Evolutionary conservation across 1,140 invertebrate species (phyloP), one percentile per base, ranked within the genome.

Genomic region (Grapholita molesta): DNA sequence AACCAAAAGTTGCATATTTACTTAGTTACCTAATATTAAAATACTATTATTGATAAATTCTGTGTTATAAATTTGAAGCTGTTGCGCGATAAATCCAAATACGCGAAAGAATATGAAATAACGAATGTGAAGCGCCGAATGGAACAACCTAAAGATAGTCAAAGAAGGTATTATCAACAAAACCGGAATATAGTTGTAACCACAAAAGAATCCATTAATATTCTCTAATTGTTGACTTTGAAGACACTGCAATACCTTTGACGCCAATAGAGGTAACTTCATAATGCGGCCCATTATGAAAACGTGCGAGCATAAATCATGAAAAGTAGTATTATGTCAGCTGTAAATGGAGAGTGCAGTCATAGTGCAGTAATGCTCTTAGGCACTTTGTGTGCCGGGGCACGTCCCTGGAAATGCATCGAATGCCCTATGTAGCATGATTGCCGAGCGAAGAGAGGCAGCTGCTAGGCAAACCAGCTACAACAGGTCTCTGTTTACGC

Each of bases 1-100:
- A 86, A 92, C 74, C 48, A 67, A 76, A 68, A 8, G 18, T 48
- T 48, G 42, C 18, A 48, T 48, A 48, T 21, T 48, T 48, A 48
- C 64, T 42, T n/a, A n/a, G n/a, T n/a, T n/a, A n/a, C n/a, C n/a
- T n/a, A n/a, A n/a, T n/a, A n/a, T n/a, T n/a, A n/a, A n/a, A n/a
- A n/a, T n/a, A n/a, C n/a, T n/a, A n/a, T n/a, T n/a, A n/a, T n/a
- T n/a, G n/a, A n/a, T n/a, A n/a, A n/a, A n/a, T n/a, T n/a, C n/a
- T n/a, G n/a, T n/a, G n/a, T n/a, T n/a, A n/a, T n/a, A n/a, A n/a
- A n/a, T n/a, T n/a, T n/a, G n/a, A n/a, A n/a, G n/a, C n/a, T n/a
- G n/a, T n/a, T n/a, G n/a, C n/a, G n/a, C n/a, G n/a, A n/a, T n/a
- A n/a, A n/a, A n/a, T n/a, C n/a, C n/a, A n/a, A n/a, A n/a, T n/a